Evolutionary conservation across 2,797 vertebrate genomes (phyloP).

Genomic region (Argya squamiceps): DNA sequence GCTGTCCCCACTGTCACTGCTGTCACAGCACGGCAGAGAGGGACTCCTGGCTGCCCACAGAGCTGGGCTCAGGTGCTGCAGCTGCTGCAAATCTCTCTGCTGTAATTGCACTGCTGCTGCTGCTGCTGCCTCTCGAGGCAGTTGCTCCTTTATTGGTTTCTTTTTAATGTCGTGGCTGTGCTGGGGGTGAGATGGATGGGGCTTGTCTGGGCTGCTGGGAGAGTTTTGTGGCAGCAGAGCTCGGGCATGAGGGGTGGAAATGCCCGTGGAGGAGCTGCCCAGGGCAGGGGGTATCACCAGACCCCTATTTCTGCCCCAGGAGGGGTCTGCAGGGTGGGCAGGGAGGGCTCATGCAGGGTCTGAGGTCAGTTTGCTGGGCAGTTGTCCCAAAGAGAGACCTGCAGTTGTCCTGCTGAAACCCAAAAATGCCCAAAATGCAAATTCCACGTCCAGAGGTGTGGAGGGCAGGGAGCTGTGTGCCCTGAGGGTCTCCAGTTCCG

Average conservation of each 20-base stretch:
- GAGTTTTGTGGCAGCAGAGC: background rate
- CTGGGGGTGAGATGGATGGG: background rate
- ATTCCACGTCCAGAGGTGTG: rapidly evolving
- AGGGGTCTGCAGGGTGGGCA: background rate
- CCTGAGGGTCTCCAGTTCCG: background rate
- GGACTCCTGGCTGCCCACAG: rapidly evolving
- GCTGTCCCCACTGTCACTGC: background rate
- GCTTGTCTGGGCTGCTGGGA: background rate
- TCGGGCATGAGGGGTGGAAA: rapidly evolving
- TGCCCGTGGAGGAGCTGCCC: rapidly evolving
- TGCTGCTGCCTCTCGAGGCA: background rate
- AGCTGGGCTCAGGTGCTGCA: background rate
- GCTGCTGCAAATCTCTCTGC: background rate
- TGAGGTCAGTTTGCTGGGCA: background rate
- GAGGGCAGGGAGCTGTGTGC: background rate
- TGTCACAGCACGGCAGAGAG: background rate
- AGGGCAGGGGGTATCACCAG: background rate
- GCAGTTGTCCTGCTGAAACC: rapidly evolving
- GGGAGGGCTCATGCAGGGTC: rapidly evolving
- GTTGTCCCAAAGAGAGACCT: rapidly evolving
- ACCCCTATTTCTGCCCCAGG: rapidly evolving
- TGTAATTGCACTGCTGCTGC: background rate
- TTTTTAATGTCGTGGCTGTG: background rate
- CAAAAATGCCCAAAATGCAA: background rate
- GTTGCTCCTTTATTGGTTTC: slow-evolving; percentile 49